Percentiles rank a stretch among this genome's conserved stretches.
phyloP scores from a whole-genome alignment of 2,888 invertebrate species.

The Cistogaster globosa region DNA sequence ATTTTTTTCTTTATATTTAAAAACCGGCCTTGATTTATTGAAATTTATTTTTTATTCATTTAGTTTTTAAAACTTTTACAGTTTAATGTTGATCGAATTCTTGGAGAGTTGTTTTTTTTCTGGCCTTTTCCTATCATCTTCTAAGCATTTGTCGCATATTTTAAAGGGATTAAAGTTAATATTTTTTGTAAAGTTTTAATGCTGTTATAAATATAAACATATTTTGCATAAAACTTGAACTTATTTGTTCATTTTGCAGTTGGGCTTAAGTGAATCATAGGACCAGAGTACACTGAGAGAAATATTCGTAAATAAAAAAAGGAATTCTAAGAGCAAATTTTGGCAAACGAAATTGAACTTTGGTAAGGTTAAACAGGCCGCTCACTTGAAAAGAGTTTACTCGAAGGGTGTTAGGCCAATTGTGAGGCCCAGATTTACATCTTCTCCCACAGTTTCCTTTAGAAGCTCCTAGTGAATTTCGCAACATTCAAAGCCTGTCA shows the following conservation, averaged over 20 bases:
- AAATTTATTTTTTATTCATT: too few relatives aligned
- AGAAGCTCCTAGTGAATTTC: too few relatives aligned
- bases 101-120: neutral
- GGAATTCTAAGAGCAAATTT: too few relatives aligned
- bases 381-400: too few relatives aligned
- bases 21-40: too few relatives aligned
- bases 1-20: too few relatives aligned
- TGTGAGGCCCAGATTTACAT: too few relatives aligned
- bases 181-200: slow-evolving; percentile 7
- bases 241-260: slow-evolving; percentile 2
- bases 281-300: neutral
- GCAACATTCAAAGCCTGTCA: too few relatives aligned
- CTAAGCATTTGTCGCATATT: slow-evolving; percentile 13
- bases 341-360: too few relatives aligned
- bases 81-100: neutral
- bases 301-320: neutral
- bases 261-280: neutral
- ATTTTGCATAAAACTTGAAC: slow-evolving; percentile 27
- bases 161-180: neutral
- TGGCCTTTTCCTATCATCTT: neutral
- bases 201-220: slow-evolving; percentile 1
- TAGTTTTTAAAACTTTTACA: neutral
- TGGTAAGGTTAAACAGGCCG: too few relatives aligned
- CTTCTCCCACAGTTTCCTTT: too few relatives aligned
- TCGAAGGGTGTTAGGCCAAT: too few relatives aligned